phyloP scores from a whole-genome alignment of 1,140 invertebrate species.

The Meloidogyne floridensis region DNA sequence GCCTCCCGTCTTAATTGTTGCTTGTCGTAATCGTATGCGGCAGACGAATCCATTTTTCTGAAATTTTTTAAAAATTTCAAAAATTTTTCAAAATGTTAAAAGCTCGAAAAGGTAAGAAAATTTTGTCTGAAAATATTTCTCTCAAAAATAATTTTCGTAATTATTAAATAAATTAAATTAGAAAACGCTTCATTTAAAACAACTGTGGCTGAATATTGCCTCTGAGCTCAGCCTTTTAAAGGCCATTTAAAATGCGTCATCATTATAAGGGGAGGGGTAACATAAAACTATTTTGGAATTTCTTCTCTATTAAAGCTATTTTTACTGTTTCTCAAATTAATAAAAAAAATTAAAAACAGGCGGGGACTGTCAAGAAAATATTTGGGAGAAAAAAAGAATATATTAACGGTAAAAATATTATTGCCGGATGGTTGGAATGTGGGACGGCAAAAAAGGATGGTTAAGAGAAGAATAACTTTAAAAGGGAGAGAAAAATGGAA shows the following conservation, averaged over 20 bases:
- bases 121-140: too few relatives aligned
- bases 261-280: background rate
- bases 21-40: background rate
- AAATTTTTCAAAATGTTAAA: too few relatives aligned
- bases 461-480: background rate
- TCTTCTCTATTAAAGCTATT: background rate
- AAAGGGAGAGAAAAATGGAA: background rate
- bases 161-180: background rate
- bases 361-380: background rate
- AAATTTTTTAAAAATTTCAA: background rate
- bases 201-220: background rate
- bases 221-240: background rate
- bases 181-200: background rate
- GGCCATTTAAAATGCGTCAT: slow-evolving; percentile 1
- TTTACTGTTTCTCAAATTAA: background rate
- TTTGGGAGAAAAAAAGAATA: background rate
- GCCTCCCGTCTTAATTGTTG: slow-evolving; percentile 34
- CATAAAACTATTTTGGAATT: background rate
- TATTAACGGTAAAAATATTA: background rate
- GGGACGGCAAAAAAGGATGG: slow-evolving; percentile 1
- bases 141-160: background rate
- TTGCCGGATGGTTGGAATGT: background rate
- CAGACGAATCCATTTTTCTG: slow-evolving; percentile 1
- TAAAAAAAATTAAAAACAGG: background rate
- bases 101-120: too few relatives aligned